These are phyloP conservation scores for Polypterus senegalus DNA, from an alignment of 2,113 vertebrate genomes.

Conservation along the genomic window DNA sequence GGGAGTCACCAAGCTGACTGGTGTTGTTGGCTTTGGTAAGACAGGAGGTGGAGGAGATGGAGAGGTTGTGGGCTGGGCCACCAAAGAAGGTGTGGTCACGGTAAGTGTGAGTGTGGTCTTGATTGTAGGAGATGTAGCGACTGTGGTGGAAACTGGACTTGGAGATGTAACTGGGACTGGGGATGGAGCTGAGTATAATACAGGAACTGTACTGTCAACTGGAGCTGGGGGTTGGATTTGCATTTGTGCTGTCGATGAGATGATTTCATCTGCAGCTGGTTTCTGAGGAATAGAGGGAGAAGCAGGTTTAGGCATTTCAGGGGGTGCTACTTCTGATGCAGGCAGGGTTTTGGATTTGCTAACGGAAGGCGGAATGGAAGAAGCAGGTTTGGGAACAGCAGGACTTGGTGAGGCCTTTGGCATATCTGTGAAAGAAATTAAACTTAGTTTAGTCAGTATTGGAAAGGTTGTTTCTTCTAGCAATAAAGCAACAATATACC, in stretches of 20 bases:
- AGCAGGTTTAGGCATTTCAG: slow-evolving; percentile 28
- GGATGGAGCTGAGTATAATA: slow-evolving; percentile 23
- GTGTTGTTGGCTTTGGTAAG: slow-evolving; percentile 51
- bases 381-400: slow-evolving; percentile 49
- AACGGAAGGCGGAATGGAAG: slow-evolving; percentile 14
- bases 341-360: neutral
- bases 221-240: slow-evolving; percentile 21
- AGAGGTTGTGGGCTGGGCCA: slow-evolving; percentile 4
- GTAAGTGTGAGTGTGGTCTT: slow-evolving; percentile 54
- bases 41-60: slow-evolving; percentile 41
- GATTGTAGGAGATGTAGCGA: slow-evolving; percentile 30
- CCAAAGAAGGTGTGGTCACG: slow-evolving; percentile 32
- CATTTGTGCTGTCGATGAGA: slow-evolving; percentile 17
- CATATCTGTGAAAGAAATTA: slow-evolving; percentile 40
- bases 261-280: slow-evolving; percentile 17
- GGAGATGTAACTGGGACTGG: slow-evolving; percentile 24
- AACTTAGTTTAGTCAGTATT: slow-evolving; percentile 1
- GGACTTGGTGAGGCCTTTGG: slow-evolving; percentile 34
- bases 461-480: too few species aligned
- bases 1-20: slow-evolving; percentile 23
- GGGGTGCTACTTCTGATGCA: neutral
- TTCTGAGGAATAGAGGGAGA: neutral
- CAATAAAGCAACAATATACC: too few species aligned
- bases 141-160: slow-evolving; percentile 17
- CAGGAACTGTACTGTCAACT: slow-evolving; percentile 19